A percentile compares a stretch with the other conserved stretches of the same genome.
phyloP scores from a whole-genome alignment of 1,140 invertebrate species.

The Rhagoletis pomonella region DNA sequence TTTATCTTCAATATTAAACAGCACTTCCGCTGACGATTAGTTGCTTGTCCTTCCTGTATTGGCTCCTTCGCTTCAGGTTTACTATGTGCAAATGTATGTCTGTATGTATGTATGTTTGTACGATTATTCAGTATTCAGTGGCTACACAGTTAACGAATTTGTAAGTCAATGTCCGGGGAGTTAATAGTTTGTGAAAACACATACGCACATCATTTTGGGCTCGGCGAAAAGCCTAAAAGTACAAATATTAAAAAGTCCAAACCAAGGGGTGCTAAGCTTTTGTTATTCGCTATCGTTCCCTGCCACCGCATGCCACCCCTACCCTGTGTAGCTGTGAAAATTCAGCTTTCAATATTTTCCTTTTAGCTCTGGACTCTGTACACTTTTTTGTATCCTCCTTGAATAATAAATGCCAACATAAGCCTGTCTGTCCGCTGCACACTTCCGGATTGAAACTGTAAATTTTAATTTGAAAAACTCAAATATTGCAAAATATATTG shows the following conservation, averaged over 20 bases:
- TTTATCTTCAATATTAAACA: no score
- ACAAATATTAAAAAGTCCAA: neutral
- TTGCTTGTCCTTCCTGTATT: no score
- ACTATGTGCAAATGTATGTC: no score
- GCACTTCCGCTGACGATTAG: no score
- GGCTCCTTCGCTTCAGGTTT: no score
- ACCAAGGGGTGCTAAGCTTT: neutral
- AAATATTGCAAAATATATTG: neutral
- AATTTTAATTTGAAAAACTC: conserved; percentile 41
- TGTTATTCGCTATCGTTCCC: neutral
- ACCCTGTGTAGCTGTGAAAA: neutral
- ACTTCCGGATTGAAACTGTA: conserved; percentile 36
- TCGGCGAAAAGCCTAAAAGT: no score
- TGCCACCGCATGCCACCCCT: no score
- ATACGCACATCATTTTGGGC: neutral
- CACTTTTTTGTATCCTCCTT: neutral
- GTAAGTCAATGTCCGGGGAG: no score
- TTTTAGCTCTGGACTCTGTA: neutral
- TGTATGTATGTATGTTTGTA: no score
- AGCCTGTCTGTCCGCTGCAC: neutral
- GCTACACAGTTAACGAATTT: no score
- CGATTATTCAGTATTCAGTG: no score
- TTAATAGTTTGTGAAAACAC: no score
- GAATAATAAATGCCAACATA: conserved; percentile 11
- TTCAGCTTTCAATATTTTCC: neutral